Percentiles rank a stretch among this genome's conserved stretches.
Evolutionary conservation across 1,140 invertebrate species (phyloP).

Genomic region (Drosophila willistoni): DNA sequence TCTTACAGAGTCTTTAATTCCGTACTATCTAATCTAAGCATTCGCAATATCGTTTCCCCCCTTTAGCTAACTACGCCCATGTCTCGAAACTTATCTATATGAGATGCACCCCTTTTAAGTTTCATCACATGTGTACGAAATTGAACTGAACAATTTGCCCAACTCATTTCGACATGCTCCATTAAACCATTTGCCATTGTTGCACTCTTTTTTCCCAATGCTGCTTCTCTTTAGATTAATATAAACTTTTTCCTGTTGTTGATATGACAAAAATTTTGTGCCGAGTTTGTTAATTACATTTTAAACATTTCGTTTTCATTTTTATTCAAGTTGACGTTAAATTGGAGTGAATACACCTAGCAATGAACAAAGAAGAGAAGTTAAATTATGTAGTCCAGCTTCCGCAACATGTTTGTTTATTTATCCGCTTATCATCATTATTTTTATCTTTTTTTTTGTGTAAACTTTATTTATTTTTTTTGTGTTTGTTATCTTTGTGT

Average conservation of each 20-base stretch:
- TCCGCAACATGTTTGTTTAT: conserved; percentile 57
- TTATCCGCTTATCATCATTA: conserved; percentile 54
- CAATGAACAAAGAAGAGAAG: conserved; percentile 44
- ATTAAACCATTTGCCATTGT: conserved; percentile 79
- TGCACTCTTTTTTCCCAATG: conserved; percentile 50
- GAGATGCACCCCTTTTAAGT: conserved; percentile 48
- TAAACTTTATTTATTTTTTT: conserved; percentile 25
- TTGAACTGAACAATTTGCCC: conserved; percentile 48
- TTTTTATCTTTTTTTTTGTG: conserved; percentile 42
- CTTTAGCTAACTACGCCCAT: conserved; percentile 30
- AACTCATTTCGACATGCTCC: conserved; percentile 71
- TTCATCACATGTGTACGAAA: conserved; percentile 22
- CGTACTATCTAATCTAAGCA: too few relatives aligned
- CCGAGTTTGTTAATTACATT: conserved; percentile 59
- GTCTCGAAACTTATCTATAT: conserved; percentile 6
- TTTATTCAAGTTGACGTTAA: conserved; percentile 20
- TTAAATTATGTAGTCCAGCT: conserved; percentile 19
- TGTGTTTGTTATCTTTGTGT: conserved; percentile 70
- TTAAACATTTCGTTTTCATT: background rate
- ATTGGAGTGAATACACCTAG: conserved; percentile 35
- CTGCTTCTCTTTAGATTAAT: conserved; percentile 46
- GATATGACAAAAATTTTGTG: conserved; percentile 52
- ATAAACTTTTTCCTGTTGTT: conserved; percentile 49
- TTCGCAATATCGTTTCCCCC: background rate
- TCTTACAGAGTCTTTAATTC: too few relatives aligned